These are phyloP conservation scores for Scaptomyza pallida DNA, from an alignment of 1,140 invertebrate species.

Conservation along the genomic window DNA sequence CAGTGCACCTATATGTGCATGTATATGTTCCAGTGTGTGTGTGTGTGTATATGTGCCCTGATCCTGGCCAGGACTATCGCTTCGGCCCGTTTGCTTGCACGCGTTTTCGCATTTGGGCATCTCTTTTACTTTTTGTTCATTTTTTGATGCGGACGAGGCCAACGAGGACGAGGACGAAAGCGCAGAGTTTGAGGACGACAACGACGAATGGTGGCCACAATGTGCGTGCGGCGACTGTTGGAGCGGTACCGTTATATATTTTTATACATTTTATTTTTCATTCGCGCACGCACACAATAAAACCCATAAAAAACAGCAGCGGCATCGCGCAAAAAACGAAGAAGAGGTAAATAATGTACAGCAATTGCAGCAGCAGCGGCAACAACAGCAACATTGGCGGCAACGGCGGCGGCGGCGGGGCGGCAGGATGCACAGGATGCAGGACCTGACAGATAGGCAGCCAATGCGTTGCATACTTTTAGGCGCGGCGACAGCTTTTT, in stretches of 20 bases:
- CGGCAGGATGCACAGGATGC: conserved; percentile 8
- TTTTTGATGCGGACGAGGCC: conserved; percentile 52
- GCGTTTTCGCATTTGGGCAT: conserved; percentile 78
- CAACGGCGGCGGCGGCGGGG: no score
- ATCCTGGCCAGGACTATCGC: conserved; percentile 63
- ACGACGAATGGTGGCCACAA: conserved; percentile 18
- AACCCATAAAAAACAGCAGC: conserved; percentile 71
- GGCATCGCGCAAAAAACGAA: conserved; percentile 67
- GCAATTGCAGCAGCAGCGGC: conserved; percentile 14
- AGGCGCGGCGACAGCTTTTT: conserved; percentile 69
- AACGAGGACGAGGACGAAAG: conserved; percentile 12
- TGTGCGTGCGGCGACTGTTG: conserved; percentile 51
- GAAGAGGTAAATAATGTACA: conserved; percentile 81
- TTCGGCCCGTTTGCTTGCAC: conserved; percentile 77
- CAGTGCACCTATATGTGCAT: conserved; percentile 60
- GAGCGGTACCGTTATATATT: conserved; percentile 82
- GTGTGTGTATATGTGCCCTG: conserved; percentile 34
- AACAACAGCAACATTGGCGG: not conserved
- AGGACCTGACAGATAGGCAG: conserved; percentile 58
- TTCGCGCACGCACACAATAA: conserved; percentile 82
- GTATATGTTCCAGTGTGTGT: not conserved
- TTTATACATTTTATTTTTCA: conserved; percentile 83
- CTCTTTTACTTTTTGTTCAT: conserved; percentile 81
- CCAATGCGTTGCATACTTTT: conserved; percentile 78
- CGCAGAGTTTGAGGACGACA: conserved; percentile 1